These are phyloP conservation scores for Allophyes oxyacanthae DNA, from an alignment of 2,888 invertebrate genomes.

Conservation along the genomic window DNA sequence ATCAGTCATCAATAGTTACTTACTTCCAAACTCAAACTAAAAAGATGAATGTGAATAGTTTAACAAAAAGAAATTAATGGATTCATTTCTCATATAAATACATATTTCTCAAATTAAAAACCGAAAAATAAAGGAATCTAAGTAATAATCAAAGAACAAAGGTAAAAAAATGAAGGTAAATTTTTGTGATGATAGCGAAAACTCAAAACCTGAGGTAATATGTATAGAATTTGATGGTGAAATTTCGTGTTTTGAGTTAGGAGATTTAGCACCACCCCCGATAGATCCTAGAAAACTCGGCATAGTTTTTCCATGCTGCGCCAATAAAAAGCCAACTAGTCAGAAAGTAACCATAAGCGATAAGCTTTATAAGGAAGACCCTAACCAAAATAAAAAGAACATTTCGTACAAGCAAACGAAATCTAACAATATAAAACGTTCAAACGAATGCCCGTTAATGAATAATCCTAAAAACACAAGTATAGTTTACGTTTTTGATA, in stretches of 20 bases:
- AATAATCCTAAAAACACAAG: slow-evolving; percentile 18
- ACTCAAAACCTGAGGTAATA: slow-evolving; percentile 9
- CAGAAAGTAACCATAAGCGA: not conserved
- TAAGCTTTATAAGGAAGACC: not conserved
- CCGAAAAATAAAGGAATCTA: not conserved
- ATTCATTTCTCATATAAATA: too few species aligned
- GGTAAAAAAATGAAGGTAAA: slow-evolving; percentile 22
- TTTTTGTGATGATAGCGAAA: slow-evolving; percentile 17
- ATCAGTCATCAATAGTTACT: too few species aligned
- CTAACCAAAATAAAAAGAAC: not conserved
- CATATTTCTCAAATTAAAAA: too few species aligned
- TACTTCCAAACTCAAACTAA: too few species aligned
- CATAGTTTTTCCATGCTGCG: slow-evolving; percentile 38
- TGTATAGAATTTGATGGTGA: slow-evolving; percentile 29
- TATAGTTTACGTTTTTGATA: slow-evolving; percentile 31
- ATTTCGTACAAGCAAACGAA: not conserved
- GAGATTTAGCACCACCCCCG: slow-evolving; percentile 19
- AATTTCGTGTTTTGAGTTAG: slow-evolving; percentile 31
- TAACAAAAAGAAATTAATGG: too few species aligned
- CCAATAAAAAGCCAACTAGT: slow-evolving; percentile 1
- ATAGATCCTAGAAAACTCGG: slow-evolving; percentile 18
- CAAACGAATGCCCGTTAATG: slow-evolving; percentile 9
- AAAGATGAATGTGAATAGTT: too few species aligned
- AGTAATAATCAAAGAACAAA: not conserved
- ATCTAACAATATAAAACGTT: slow-evolving; percentile 5